phyloP scores from a whole-genome alignment of 2,113 vertebrate genomes.

The Pimephales promelas region DNA sequence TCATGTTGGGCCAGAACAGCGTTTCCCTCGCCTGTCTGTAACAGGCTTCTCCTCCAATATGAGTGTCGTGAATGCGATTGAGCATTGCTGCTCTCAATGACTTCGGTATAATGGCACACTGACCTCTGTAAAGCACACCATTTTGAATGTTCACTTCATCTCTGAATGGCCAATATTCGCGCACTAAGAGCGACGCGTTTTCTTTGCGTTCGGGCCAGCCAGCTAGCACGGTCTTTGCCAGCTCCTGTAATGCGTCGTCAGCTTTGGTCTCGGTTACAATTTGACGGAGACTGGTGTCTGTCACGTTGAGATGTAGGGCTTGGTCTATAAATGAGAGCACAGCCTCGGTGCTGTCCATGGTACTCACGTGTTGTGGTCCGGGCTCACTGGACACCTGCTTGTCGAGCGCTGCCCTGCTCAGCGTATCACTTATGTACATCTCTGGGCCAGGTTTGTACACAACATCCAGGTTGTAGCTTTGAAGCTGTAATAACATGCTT shows the following conservation, averaged over 20 bases:
- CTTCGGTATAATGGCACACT: slow-evolving; percentile 40
- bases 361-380: not conserved
- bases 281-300: slow-evolving; percentile 33
- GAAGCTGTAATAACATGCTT: slow-evolving; percentile 20
- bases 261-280: slow-evolving; percentile 40
- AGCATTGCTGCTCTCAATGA: slow-evolving; percentile 47
- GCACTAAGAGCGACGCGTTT: not conserved
- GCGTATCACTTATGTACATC: slow-evolving; percentile 27
- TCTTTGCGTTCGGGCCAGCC: slow-evolving; percentile 46
- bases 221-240: not conserved
- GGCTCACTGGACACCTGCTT: not conserved
- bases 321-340: slow-evolving; percentile 23
- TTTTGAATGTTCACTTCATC: slow-evolving; percentile 49
- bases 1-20: not conserved
- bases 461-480: not conserved
- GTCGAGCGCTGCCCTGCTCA: slow-evolving; percentile 15
- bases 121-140: slow-evolving; percentile 33
- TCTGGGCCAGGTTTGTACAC: slow-evolving; percentile 21
- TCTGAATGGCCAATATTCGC: slow-evolving; percentile 21
- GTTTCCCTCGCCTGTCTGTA: not conserved
- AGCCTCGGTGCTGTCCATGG: slow-evolving; percentile 33
- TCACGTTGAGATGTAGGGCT: slow-evolving; percentile 1
- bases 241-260: slow-evolving; percentile 19
- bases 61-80: slow-evolving; percentile 37
- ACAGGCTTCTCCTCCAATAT: slow-evolving; percentile 31